Percentiles rank a stretch among this genome's conserved stretches.
Evolutionary conservation across 2,113 vertebrate genomes (phyloP).

Genomic region (Rattus norvegicus): GRCr8 NC_086020.1:46548001-46548500

Average conservation of each 20-base stretch:
- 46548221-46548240: background rate
- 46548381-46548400: background rate
- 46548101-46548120: background rate
- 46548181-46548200: background rate
- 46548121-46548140: too few species aligned
- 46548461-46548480: background rate
- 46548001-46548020: background rate
- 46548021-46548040: background rate
- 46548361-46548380: background rate
- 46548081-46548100: too few species aligned
- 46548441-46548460: background rate
- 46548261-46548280: background rate
- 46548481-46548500: background rate
- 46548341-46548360: background rate
- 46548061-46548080: too few species aligned
- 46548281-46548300: background rate
- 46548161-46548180: background rate
- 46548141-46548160: background rate
- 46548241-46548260: background rate
- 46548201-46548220: background rate
- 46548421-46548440: too few species aligned
- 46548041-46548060: background rate
- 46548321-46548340: background rate
- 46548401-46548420: background rate
- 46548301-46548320: background rate